These are phyloP conservation scores for Tragelaphus buxtoni DNA, from an alignment of 2,113 vertebrate species.

Conservation along the genomic window DNA sequence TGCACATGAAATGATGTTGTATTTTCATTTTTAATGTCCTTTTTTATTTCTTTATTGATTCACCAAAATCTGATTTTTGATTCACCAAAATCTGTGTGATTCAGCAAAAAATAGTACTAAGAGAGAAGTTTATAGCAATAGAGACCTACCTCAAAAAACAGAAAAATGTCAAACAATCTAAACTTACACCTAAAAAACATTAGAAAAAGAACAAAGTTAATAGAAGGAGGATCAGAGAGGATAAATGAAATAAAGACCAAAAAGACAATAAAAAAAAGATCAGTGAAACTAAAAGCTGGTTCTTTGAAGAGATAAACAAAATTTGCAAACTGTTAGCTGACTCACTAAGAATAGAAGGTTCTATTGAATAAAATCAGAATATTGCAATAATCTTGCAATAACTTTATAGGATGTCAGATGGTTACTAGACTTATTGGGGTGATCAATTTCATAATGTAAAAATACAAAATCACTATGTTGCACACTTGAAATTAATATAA, in stretches of 20 bases:
- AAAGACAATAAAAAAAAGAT: background rate
- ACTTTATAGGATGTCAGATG: background rate
- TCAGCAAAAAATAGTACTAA: no score
- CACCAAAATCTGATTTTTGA: no score
- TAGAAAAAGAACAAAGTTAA: background rate
- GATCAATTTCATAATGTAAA: background rate
- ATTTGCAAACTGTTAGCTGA: no score
- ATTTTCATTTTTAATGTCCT: no score
- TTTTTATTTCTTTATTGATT: no score
- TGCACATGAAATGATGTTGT: no score
- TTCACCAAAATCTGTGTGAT: no score
- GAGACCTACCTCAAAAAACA: background rate
- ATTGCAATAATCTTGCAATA: background rate
- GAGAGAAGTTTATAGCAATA: no score
- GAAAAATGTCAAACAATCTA: background rate
- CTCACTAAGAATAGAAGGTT: background rate
- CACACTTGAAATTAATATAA: background rate
- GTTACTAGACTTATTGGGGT: background rate
- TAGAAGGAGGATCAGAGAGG: background rate
- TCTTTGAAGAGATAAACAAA: no score
- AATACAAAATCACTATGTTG: background rate
- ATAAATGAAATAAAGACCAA: background rate
- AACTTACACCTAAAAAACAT: background rate
- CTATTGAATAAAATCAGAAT: background rate
- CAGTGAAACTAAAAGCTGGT: no score